These are phyloP conservation scores for Coendou prehensilis DNA, from an alignment of 2,797 vertebrate species.

Conservation along the genomic window DNA sequence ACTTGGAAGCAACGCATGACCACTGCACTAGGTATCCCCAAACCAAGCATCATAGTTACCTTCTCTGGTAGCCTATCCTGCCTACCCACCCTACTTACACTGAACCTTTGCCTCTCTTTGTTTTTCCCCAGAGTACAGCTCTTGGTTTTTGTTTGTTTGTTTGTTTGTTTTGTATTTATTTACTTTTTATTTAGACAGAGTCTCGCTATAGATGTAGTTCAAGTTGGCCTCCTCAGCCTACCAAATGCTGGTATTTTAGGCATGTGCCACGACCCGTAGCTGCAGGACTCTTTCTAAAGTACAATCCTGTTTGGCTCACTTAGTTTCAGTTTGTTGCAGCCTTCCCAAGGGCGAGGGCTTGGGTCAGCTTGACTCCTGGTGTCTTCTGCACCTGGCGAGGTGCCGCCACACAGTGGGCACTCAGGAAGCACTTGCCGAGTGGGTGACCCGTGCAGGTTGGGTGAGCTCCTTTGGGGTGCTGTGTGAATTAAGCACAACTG, in stretches of 20 bases:
- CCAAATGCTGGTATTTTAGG: not conserved
- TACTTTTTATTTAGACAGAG: not conserved
- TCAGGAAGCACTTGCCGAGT: not conserved
- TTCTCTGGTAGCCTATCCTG: not conserved
- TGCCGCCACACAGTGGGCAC: no score
- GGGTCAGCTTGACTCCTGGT: no score
- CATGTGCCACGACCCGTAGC: not conserved
- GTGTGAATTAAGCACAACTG: not conserved
- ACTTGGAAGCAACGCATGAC: not conserved
- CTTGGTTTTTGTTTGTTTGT: not conserved
- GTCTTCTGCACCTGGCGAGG: not conserved
- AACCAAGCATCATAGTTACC: not conserved
- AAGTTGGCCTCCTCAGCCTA: not conserved
- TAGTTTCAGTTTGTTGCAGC: not conserved
- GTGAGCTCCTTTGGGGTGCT: not conserved
- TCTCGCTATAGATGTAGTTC: not conserved
- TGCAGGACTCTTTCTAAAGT: fast-evolving
- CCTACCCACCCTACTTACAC: not conserved
- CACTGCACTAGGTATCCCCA: not conserved
- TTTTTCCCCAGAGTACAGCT: not conserved
- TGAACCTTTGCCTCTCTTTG: not conserved
- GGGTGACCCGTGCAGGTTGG: fast-evolving
- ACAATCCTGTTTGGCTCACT: fast-evolving
- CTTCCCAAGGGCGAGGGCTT: not conserved
- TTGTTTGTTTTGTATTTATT: not conserved